Base-by-base conservation (phyloP, 2,888 invertebrate genomes). In the Ptilodon capucinus region DNA sequence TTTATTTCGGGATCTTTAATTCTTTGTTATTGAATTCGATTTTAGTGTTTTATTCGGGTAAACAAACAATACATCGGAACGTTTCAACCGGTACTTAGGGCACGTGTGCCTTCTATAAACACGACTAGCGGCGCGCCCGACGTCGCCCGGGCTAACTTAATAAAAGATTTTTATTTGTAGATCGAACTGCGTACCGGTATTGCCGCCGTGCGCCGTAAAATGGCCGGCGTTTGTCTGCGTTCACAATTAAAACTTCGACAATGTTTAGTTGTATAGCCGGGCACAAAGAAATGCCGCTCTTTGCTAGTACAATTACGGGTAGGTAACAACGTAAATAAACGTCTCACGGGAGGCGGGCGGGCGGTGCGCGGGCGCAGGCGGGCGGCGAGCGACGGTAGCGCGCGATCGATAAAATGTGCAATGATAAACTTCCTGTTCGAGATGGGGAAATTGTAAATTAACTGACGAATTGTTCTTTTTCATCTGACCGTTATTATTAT, bases 1-100 rank as follows among this genome's bases (percentile, higher is more conserved):
- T 91, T 89, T 91, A 91, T 91, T 91, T 91, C 84, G 85, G 90
- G 91, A 91, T 89, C 91, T 90, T 90, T 90, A 91, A 91, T 91
- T 91, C 90, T 91, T 91, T 91, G 90, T 91, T 91, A 90, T 91
- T 89, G 90, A 89, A 89, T 89, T 89, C 86, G 89, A 90, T 89
- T 90, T 91, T 90, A 91, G 91, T 90, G 90, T 91, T 91, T 89
- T 90, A 90, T 90, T 88, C 86, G 84, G 83, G 86, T 91, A 91
- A 91, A 91, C 90, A 91, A 91, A 90, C 90, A 89, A 86, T 86
- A 84, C 80, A 87, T 83, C 80, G 84, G 79, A 78, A 71, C 83
- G 81, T 80, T 84, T 83, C 81, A 76, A 79, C 78, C 78, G 81
- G 84, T 82, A 84, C 86, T 88, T 83, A 79, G 78, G 63, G 83